phyloP scores from a whole-genome alignment of 2,888 invertebrate genomes.

The Phanerotoma sp. region DNA sequence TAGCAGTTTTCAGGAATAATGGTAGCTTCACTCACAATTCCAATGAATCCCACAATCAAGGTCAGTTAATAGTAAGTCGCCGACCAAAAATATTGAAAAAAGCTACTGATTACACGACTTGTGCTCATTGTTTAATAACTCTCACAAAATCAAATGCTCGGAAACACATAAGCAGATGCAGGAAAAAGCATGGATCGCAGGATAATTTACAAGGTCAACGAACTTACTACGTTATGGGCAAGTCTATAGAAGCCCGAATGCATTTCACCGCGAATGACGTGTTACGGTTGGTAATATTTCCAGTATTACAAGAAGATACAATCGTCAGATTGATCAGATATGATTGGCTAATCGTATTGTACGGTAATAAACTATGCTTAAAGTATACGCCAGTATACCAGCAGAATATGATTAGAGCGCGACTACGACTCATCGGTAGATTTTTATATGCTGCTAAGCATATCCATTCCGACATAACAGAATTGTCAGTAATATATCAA shows the following conservation, averaged over 20 bases:
- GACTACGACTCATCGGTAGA: conserved; percentile 2
- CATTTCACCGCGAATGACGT: conserved; percentile 12
- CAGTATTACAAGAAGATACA: conserved; percentile 16
- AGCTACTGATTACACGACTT: too few species aligned
- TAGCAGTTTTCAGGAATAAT: too few species aligned
- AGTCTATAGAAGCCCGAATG: not conserved
- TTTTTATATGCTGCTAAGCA: not conserved
- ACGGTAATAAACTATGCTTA: conserved; percentile 21
- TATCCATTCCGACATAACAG: not conserved
- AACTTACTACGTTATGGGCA: conserved; percentile 2
- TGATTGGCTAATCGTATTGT: conserved; percentile 14
- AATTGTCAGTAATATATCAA: not conserved
- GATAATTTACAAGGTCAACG: not conserved
- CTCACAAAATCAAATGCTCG: not conserved
- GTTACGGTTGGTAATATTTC: conserved; percentile 13
- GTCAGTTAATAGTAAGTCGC: too few species aligned
- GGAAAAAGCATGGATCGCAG: too few species aligned
- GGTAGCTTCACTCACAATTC: too few species aligned
- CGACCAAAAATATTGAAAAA: too few species aligned
- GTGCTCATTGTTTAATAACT: not conserved
- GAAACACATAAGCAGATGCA: not conserved
- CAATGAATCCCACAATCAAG: too few species aligned
- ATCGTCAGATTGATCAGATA: conserved; percentile 12
- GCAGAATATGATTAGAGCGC: conserved; percentile 15
- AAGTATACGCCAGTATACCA: conserved; percentile 21